phyloP scores from a whole-genome alignment of 1,140 invertebrate species.

The Vollenhovia emeryi region DNA sequence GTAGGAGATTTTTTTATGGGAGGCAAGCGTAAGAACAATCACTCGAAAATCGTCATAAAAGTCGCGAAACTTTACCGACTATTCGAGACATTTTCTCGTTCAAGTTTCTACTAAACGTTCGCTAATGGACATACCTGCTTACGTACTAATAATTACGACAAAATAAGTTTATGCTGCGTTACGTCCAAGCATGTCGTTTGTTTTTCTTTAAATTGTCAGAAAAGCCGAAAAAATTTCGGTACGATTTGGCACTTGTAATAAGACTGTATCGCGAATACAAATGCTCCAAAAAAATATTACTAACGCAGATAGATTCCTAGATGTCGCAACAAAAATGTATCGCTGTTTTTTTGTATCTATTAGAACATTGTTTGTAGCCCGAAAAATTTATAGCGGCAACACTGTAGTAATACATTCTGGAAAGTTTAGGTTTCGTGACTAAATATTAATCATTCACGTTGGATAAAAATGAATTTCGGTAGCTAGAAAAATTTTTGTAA shows the following conservation, averaged over 20 bases:
- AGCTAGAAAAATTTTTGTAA: no score
- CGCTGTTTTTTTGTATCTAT: no score
- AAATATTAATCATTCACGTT: no score
- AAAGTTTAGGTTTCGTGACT: no score
- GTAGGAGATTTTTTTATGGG: background rate
- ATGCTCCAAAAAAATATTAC: no score
- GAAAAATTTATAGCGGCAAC: no score
- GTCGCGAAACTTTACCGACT: background rate
- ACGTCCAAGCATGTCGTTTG: background rate
- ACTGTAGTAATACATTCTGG: no score
- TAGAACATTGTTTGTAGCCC: no score
- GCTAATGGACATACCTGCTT: background rate
- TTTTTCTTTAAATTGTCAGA: background rate
- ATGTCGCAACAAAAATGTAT: no score
- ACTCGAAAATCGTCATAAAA: background rate
- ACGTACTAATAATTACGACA: background rate
- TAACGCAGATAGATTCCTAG: no score
- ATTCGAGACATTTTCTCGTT: background rate
- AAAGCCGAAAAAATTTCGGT: background rate
- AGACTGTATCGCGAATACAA: background rate
- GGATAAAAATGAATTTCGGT: no score
- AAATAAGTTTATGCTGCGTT: background rate
- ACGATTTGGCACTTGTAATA: background rate
- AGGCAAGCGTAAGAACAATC: background rate
- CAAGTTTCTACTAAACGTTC: background rate